Evolutionary conservation across 2,113 vertebrate genomes (phyloP).

Genomic region (Orcinus orca): DNA sequence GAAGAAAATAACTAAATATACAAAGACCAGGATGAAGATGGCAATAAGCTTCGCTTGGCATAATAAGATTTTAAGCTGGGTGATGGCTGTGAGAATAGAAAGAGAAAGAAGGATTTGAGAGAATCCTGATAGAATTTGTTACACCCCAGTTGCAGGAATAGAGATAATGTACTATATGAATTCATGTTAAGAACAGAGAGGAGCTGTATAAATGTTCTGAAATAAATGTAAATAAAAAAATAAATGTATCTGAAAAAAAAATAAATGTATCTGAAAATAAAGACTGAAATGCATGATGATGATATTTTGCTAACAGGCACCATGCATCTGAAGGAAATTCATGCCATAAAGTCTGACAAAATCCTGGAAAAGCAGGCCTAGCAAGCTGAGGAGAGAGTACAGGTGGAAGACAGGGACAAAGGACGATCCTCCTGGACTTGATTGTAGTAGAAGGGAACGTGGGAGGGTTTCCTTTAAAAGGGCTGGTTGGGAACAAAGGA

Average conservation of each 20-base stretch:
- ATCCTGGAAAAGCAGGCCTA: not conserved
- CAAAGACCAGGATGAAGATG: not conserved
- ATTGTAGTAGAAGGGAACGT: not conserved
- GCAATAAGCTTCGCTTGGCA: not conserved
- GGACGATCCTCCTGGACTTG: not conserved
- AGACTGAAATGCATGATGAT: not conserved
- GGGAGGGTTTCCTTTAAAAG: not conserved
- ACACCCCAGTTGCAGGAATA: not conserved
- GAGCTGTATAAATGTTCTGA: not conserved
- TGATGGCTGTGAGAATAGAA: not conserved
- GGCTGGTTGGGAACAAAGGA: not conserved
- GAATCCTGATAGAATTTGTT: not conserved
- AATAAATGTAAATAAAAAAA: no score
- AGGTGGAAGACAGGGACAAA: not conserved
- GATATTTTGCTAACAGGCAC: not conserved
- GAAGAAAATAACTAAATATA: not conserved
- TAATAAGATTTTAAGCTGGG: slow-evolving; percentile 18
- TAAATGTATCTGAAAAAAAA: no score
- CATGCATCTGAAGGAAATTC: not conserved
- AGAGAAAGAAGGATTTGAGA: not conserved
- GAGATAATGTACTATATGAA: not conserved
- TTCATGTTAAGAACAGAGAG: not conserved
- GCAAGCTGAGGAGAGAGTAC: not conserved
- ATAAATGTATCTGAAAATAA: not conserved
- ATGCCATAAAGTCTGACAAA: not conserved